Evolutionary conservation across 2,797 vertebrate genomes (phyloP).

Genomic region (Cyprinella venusta): DNA sequence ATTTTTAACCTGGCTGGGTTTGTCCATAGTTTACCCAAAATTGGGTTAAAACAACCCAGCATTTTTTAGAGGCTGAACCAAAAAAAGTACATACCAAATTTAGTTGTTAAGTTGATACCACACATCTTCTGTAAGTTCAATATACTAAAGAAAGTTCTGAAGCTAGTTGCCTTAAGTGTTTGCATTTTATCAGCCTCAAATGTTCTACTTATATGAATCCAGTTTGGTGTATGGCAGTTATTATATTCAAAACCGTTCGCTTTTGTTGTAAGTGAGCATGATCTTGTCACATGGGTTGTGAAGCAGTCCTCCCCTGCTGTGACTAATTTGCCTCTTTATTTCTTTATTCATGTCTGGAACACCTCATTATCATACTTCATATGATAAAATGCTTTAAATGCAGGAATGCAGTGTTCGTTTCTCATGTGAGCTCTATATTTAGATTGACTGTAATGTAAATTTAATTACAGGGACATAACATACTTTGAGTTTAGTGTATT

Average conservation of each 20-base stretch:
- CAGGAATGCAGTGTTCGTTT: not conserved
- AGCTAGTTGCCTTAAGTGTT: not conserved
- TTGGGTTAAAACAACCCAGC: no score
- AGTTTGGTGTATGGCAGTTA: not conserved
- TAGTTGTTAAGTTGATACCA: not conserved
- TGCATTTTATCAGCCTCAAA: not conserved
- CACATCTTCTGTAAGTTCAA: not conserved
- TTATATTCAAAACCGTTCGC: not conserved
- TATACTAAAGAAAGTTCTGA: not conserved
- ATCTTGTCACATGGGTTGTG: not conserved
- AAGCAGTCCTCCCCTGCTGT: conserved; percentile 3
- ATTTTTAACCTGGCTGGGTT: no score
- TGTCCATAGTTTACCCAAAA: no score
- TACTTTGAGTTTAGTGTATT: not conserved
- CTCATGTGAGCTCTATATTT: not conserved
- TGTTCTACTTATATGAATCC: not conserved
- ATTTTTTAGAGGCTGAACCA: not conserved
- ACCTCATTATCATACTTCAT: not conserved
- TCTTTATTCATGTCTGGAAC: not conserved
- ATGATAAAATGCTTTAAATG: no score
- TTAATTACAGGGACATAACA: not conserved
- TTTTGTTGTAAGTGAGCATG: not conserved
- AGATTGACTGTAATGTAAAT: not conserved
- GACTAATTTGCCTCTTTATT: not conserved
- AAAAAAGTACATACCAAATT: not conserved